Evolutionary conservation across 2,113 vertebrate genomes (phyloP).

Genomic region (Pterocles orientalis): DNA sequence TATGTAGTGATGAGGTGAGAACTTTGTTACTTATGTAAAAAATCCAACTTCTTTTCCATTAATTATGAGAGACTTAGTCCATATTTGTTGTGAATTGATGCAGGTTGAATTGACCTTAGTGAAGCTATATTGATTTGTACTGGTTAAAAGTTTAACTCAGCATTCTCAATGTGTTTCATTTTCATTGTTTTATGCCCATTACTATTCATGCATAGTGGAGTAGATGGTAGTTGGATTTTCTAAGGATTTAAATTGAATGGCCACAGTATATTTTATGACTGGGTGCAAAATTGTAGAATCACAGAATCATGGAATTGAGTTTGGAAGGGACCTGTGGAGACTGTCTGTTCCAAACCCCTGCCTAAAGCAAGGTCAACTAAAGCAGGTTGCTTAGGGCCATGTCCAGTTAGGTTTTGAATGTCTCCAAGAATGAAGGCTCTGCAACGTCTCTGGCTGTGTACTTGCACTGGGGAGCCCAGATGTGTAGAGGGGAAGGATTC

Average conservation of each 20-base stretch:
- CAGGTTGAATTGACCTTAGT: not conserved
- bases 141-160: not conserved
- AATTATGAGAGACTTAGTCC: not conserved
- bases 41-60: not conserved
- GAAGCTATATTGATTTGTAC: not conserved
- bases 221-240: not conserved
- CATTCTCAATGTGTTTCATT: not conserved
- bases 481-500: not conserved
- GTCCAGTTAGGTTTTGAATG: not conserved
- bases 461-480: not conserved
- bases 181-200: not conserved
- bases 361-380: not conserved
- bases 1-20: not conserved
- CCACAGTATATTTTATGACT: not conserved
- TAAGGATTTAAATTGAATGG: not conserved
- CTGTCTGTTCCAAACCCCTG: not conserved
- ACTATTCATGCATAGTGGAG: not conserved
- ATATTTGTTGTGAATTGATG: not conserved
- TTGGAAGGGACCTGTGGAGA: not conserved
- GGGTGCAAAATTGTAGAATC: not conserved
- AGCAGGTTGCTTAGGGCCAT: not conserved
- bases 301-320: not conserved
- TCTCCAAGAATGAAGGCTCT: not conserved
- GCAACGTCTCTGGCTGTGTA: not conserved
- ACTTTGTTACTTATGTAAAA: not conserved